Conservation (phyloP, 2,797 vertebrate species). For the Rhyacichthys aspro region DNA sequence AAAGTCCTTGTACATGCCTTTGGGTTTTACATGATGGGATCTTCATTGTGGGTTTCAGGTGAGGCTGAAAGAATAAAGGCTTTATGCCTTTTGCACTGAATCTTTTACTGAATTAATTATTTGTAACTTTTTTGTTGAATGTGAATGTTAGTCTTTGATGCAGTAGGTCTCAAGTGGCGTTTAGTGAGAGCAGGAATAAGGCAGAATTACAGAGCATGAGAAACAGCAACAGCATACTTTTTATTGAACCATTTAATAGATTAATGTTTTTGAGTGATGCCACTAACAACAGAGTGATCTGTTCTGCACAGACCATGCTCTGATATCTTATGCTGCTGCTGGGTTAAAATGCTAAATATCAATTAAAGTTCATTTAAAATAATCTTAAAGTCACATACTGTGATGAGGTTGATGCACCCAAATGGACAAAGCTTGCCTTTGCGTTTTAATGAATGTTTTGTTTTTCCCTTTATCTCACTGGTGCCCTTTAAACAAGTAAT, state of each 20-base stretch:
- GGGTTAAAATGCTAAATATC: no score
- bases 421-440: no score
- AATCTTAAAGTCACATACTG: no score
- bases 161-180: neutral
- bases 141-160: neutral
- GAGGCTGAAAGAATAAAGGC: neutral
- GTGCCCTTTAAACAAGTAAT: neutral
- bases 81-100: constrained; percentile 34
- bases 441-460: no score
- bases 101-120: constrained; percentile 10
- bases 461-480: neutral
- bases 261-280: neutral
- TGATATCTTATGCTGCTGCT: constrained; percentile 12
- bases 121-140: constrained; percentile 7
- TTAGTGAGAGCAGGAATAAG: neutral
- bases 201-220: neutral
- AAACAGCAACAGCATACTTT: neutral
- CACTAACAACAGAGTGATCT: no score
- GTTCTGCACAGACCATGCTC: constrained; percentile 7
- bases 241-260: neutral
- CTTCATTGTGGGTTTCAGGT: neutral
- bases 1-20: no score
- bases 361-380: no score
- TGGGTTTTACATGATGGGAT: neutral
- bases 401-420: no score